A percentile compares a stretch with the other conserved stretches of the same genome.
Evolutionary conservation across 2,113 vertebrate species (phyloP).

Genomic region (Psittacus erithacus): DNA sequence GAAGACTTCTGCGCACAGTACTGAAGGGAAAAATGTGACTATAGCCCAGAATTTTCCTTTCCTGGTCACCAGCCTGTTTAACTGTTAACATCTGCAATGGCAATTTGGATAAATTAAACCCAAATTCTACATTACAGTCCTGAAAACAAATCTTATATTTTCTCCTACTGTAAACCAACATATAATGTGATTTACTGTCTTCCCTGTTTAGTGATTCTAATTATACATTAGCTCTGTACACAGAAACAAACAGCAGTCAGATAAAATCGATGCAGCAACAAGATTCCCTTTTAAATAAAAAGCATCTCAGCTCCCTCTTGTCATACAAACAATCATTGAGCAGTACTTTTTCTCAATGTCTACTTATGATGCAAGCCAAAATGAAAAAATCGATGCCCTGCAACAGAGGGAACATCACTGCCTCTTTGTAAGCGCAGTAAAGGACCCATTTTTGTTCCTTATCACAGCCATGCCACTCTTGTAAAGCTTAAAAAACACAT

Average conservation of each 20-base stretch:
- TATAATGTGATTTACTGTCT: background rate
- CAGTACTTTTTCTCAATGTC: conserved; percentile 43
- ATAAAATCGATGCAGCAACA: conserved; percentile 74
- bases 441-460: conserved; percentile 25
- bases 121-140: background rate
- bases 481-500: conserved; percentile 23
- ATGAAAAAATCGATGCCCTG: conserved; percentile 62
- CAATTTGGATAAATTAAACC: background rate
- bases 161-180: conserved; percentile 6
- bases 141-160: background rate
- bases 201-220: conserved; percentile 59
- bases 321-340: conserved; percentile 63
- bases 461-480: conserved; percentile 25
- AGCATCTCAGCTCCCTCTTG: conserved; percentile 63
- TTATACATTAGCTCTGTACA: conserved; percentile 64
- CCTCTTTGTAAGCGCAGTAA: background rate
- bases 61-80: background rate
- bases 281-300: conserved; percentile 69
- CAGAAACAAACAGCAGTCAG: conserved; percentile 67
- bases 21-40: background rate
- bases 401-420: conserved; percentile 1
- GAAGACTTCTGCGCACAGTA: background rate
- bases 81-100: background rate
- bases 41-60: background rate
- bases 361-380: conserved; percentile 63